Base-by-base conservation (phyloP, 2,888 invertebrate species). In the Plebejus melissa region DNA sequence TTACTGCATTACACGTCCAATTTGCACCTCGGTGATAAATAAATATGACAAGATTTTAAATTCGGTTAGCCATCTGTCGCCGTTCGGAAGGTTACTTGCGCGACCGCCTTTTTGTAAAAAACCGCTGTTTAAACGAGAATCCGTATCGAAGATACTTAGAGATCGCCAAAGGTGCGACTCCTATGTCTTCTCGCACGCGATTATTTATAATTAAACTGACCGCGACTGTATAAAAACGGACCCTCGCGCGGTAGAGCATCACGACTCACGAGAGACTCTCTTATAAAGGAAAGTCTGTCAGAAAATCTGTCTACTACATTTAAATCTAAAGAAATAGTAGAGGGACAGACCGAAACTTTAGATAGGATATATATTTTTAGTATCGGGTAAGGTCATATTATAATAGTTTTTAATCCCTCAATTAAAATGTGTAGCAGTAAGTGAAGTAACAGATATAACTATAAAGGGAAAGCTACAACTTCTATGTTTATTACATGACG, bases 51-150 rank as follows among this genome's bases (percentile, higher is more conserved):
- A n/a, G 50, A 69, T 65, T 74, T 65, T 50, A 46, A 72, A 54
- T 72, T 72, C 54, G 72, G 13, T 71, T 46, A 28, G 46, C 72
- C 72, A 72, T 50, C 72, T 72, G 71, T 50, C 50, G 28, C 32
- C 41, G 13, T 41, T 41, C 11, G 32, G 32, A 72, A 72, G 50
- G 50, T 72, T 32, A 72, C 72, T 72, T 50, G 72, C 46, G 13
- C 50, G 22, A 71, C 72, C 11, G 13, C 28, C 28, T 54, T 50
- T 54, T 72, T 50, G 28, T 54, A 28, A 50, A 50, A 72, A 32
- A 50, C 5, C 50, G 13, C 46, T 41, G 41, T 46, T 46, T 71
- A 22, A 71, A 71, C 22, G 46, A 72, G 32, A 16, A 32, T 72
- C 72, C 72, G 50, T 54, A 50, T 54, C 72, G 32, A 4, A 32